Evolutionary conservation across 2,888 invertebrate species (phyloP).

Genomic region (Orthosia gracilis): DNA sequence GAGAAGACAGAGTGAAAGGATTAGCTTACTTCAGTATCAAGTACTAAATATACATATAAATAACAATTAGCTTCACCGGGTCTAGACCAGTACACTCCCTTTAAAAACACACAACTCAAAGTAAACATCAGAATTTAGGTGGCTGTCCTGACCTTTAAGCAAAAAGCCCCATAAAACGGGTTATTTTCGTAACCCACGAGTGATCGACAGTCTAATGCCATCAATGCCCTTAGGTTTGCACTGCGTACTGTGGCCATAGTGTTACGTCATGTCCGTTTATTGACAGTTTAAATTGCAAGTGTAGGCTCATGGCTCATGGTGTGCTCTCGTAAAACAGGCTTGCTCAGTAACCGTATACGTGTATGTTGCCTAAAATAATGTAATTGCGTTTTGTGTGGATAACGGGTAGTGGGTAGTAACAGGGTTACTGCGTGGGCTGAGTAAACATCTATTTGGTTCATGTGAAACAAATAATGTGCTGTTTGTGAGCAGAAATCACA

Average conservation of each 20-base stretch:
- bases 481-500: neutral
- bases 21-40: no score
- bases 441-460: conserved; percentile 15
- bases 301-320: neutral
- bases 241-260: neutral
- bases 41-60: neutral
- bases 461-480: neutral
- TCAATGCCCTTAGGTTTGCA: conserved; percentile 16
- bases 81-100: neutral
- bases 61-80: neutral
- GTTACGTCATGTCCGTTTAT: conserved; percentile 46
- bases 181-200: conserved; percentile 13
- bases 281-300: conserved; percentile 39
- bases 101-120: conserved; percentile 9
- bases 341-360: conserved; percentile 46
- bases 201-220: conserved; percentile 23
- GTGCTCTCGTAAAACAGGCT: conserved; percentile 34
- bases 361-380: conserved; percentile 46
- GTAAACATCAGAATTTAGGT: conserved; percentile 3
- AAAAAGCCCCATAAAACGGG: conserved; percentile 1
- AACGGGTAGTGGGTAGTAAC: conserved; percentile 26
- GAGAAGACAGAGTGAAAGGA: neutral
- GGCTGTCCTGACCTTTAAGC: conserved; percentile 1
- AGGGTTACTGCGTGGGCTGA: conserved; percentile 22
- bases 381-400: conserved; percentile 50